Percentiles rank a stretch among this genome's conserved stretches.
Conservation (phyloP, 2,888 invertebrate species). For the Invenusta paracnida region DNA sequence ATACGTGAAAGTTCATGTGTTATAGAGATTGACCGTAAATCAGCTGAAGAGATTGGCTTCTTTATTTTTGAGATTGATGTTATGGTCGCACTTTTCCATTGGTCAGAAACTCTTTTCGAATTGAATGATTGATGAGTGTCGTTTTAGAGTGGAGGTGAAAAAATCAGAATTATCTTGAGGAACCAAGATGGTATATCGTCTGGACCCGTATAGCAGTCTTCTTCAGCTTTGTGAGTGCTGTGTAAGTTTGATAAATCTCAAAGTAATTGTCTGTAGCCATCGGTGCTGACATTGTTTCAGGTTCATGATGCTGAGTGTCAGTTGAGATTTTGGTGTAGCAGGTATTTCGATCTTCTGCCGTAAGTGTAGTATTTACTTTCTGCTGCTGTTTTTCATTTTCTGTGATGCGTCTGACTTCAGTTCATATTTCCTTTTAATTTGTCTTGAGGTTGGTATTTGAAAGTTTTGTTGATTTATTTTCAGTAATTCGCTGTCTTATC, state of each 20-base stretch:
- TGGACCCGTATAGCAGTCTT: neutral
- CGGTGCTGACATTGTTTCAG: too few species aligned
- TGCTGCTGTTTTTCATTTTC: too few species aligned
- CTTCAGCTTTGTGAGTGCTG: constrained; percentile 13
- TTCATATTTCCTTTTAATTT: too few species aligned
- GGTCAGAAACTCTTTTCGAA: neutral
- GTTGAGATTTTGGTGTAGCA: neutral
- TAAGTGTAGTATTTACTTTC: too few species aligned
- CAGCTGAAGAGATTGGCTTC: neutral
- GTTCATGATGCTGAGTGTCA: neutral
- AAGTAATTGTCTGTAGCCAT: neutral
- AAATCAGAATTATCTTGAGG: neutral
- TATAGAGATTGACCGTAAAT: neutral
- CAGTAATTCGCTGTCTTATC: too few species aligned
- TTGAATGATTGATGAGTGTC: neutral
- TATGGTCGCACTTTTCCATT: neutral
- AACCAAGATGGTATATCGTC: constrained; percentile 23
- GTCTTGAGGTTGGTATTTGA: too few species aligned
- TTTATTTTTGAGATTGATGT: neutral
- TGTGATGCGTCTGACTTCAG: too few species aligned
- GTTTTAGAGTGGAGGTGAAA: neutral
- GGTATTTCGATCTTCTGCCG: neutral
- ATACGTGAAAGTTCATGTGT: neutral
- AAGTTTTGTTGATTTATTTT: too few species aligned
- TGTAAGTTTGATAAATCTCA: neutral